A percentile compares a stretch with the other conserved stretches of the same genome.
Conservation (phyloP, 1,140 invertebrate species). For the Nasonia giraulti region DNA sequence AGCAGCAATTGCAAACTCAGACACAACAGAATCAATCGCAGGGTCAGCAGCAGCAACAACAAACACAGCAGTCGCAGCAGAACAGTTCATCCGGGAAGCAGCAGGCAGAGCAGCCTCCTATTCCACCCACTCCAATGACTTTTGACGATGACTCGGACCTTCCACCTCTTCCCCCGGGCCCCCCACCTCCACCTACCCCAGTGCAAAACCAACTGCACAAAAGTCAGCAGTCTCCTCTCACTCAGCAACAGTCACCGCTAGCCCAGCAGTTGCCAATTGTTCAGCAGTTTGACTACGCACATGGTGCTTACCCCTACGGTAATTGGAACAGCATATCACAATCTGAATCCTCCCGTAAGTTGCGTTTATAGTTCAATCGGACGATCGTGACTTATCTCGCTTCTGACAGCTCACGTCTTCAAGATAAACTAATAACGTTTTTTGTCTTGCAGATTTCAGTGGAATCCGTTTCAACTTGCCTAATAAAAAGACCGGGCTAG, state of each 20-base stretch:
- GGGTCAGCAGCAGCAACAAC: constrained; percentile 59
- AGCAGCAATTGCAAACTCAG: constrained; percentile 53
- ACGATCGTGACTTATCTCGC: constrained; percentile 21
- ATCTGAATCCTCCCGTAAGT: constrained; percentile 55
- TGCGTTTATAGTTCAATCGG: not conserved
- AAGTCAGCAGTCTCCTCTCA: constrained; percentile 67
- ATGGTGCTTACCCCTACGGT: constrained; percentile 62
- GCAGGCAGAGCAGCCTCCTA: constrained; percentile 62
- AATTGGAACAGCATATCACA: constrained; percentile 67
- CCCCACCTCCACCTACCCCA: constrained; percentile 72
- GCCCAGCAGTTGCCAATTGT: constrained; percentile 64
- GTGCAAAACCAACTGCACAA: constrained; percentile 67
- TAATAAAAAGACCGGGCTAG: constrained; percentile 75
- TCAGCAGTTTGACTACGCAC: constrained; percentile 62
- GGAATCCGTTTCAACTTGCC: constrained; percentile 77
- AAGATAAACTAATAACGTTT: not conserved
- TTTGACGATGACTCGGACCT: constrained; percentile 72
- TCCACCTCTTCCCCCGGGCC: constrained; percentile 71
- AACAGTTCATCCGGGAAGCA: constrained; percentile 65
- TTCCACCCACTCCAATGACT: constrained; percentile 66
- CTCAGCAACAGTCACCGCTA: constrained; percentile 67
- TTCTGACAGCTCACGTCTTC: constrained; percentile 45
- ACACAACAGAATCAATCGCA: constrained; percentile 62
- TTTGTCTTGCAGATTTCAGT: constrained; percentile 72
- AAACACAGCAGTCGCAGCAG: constrained; percentile 59